Percentiles rank a stretch among this genome's conserved stretches.
Evolutionary conservation across 2,113 vertebrate genomes (phyloP).

Genomic region (Paratilapia polleni): DNA sequence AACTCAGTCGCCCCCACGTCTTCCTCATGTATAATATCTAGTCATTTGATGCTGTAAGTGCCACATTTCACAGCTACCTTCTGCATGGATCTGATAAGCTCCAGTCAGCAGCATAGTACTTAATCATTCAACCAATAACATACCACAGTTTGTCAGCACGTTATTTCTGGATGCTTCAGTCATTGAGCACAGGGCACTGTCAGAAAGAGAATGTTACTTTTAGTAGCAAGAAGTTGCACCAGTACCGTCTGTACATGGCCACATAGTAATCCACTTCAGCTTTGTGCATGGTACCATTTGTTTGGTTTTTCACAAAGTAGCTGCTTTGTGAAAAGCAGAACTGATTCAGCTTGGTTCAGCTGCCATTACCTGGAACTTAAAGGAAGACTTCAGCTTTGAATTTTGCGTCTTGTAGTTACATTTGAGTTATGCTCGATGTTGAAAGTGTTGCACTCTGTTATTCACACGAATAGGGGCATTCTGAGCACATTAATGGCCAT

Average conservation of each 20-base stretch:
- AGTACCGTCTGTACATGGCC: too few species aligned
- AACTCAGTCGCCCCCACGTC: neutral
- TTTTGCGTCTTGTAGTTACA: neutral
- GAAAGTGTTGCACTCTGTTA: too few species aligned
- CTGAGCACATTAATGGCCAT: neutral
- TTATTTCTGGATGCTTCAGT: slow-evolving; percentile 21
- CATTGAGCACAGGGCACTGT: neutral
- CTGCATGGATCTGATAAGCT: slow-evolving; percentile 48
- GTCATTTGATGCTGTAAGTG: slow-evolving; percentile 38
- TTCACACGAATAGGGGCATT: too few species aligned
- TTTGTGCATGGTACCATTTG: neutral
- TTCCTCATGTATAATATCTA: slow-evolving; percentile 23
- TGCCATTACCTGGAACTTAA: neutral
- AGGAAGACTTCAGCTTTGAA: neutral
- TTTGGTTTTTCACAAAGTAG: neutral
- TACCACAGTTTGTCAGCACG: neutral
- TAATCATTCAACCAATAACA: slow-evolving; percentile 27
- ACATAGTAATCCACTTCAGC: too few species aligned
- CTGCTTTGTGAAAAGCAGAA: neutral
- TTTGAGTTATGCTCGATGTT: too few species aligned
- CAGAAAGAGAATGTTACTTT: neutral
- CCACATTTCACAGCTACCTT: slow-evolving; percentile 27
- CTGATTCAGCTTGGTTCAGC: neutral
- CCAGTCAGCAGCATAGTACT: slow-evolving; percentile 21
- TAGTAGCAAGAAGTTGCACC: neutral